These are phyloP conservation scores for Chloebia gouldiae DNA, from an alignment of 2,113 vertebrate species.

Conservation along the genomic window DNA sequence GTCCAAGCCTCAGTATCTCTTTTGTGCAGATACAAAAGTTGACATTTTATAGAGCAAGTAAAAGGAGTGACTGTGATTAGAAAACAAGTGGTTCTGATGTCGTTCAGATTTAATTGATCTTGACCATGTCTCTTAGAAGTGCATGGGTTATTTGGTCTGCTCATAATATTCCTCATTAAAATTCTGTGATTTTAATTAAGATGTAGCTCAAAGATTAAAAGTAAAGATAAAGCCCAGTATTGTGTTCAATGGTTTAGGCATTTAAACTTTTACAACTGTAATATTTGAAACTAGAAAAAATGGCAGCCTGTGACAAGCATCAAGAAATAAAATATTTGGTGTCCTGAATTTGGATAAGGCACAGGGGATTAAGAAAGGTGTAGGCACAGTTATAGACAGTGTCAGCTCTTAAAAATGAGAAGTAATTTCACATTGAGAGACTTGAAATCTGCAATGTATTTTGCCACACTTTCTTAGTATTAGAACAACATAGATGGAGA, in stretches of 20 bases:
- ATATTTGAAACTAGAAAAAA: background rate
- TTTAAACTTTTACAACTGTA: background rate
- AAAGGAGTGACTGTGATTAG: background rate
- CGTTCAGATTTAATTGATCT: background rate
- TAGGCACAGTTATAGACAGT: background rate
- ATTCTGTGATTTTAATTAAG: background rate
- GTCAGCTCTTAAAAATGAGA: background rate
- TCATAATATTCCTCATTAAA: background rate
- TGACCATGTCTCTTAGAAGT: background rate
- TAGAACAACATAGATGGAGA: background rate
- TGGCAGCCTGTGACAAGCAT: background rate
- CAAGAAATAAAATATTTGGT: background rate
- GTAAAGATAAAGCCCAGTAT: background rate
- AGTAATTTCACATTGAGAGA: background rate
- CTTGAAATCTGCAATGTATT: background rate
- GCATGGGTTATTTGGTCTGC: background rate
- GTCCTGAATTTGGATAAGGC: background rate
- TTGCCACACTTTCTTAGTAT: background rate
- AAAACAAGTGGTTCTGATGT: background rate
- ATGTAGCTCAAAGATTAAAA: background rate
- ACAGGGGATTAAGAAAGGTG: background rate
- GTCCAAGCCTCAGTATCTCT: background rate
- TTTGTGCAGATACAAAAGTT: background rate
- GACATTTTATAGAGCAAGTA: background rate
- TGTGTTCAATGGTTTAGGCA: background rate